phyloP scores from a whole-genome alignment of 2,113 vertebrate species.

The Periophthalmus modestus region DNA sequence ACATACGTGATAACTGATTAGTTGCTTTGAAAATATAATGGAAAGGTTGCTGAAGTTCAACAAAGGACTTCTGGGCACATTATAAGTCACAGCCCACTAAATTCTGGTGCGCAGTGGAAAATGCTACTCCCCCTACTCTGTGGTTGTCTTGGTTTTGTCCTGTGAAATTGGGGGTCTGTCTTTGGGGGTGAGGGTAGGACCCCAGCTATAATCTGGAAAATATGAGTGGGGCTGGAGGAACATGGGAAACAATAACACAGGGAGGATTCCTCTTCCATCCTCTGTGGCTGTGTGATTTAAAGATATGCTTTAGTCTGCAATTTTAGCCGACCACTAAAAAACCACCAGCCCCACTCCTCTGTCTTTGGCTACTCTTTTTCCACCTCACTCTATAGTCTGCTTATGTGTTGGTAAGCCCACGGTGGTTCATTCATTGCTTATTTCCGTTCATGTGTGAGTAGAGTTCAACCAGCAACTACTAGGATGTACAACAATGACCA shows the following conservation, averaged over 20 bases:
- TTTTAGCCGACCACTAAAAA: constrained; percentile 57
- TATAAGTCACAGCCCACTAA: constrained; percentile 22
- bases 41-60: constrained; percentile 25
- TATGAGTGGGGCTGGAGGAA: constrained; percentile 67
- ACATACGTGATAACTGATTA: neutral
- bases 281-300: constrained; percentile 50
- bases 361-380: constrained; percentile 55
- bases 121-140: constrained; percentile 44
- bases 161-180: constrained; percentile 55
- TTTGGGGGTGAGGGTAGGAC: constrained; percentile 42
- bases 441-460: neutral
- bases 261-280: constrained; percentile 67
- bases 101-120: constrained; percentile 64
- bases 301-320: constrained; percentile 64
- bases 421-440: constrained; percentile 12
- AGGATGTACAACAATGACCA: neutral
- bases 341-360: constrained; percentile 41
- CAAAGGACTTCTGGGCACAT: constrained; percentile 20
- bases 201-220: constrained; percentile 69
- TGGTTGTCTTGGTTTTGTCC: constrained; percentile 60
- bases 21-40: constrained; percentile 26
- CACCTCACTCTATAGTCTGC: constrained; percentile 44
- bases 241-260: constrained; percentile 75
- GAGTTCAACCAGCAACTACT: neutral
- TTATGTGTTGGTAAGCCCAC: constrained; percentile 31